phyloP scores from a whole-genome alignment of 2,113 vertebrate species.

The Oncorhynchus tshawytscha region DNA sequence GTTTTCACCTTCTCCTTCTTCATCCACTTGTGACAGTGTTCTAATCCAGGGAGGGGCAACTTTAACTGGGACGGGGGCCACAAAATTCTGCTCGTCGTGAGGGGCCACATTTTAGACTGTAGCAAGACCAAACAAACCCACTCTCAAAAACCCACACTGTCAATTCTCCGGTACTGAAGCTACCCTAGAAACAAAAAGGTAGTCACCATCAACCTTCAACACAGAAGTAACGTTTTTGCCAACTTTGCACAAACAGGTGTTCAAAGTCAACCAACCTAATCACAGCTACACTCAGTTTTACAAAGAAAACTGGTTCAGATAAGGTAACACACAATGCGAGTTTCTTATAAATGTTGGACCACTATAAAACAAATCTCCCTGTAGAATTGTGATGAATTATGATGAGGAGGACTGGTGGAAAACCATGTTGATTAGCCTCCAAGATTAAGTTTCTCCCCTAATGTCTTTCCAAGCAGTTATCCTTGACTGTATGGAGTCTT shows the following conservation, averaged over 20 bases:
- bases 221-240: no score
- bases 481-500: neutral
- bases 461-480: constrained; percentile 15
- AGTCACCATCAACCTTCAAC: no score
- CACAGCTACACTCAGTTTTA: no score
- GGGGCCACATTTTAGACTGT: no score
- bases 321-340: neutral
- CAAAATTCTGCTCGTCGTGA: no score
- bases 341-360: neutral
- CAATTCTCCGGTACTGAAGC: neutral
- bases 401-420: constrained; percentile 4
- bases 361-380: neutral
- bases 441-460: constrained; percentile 23
- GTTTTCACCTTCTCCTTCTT: constrained; percentile 20
- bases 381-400: neutral
- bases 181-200: no score
- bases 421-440: constrained; percentile 22
- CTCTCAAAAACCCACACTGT: neutral
- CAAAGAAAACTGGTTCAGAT: neutral
- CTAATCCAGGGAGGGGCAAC: no score
- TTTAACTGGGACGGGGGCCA: no score
- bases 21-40: neutral
- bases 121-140: neutral
- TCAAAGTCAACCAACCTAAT: no score
- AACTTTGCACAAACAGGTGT: no score